Conservation (phyloP, 1,140 invertebrate genomes). For the Nephila pilipes region DNA sequence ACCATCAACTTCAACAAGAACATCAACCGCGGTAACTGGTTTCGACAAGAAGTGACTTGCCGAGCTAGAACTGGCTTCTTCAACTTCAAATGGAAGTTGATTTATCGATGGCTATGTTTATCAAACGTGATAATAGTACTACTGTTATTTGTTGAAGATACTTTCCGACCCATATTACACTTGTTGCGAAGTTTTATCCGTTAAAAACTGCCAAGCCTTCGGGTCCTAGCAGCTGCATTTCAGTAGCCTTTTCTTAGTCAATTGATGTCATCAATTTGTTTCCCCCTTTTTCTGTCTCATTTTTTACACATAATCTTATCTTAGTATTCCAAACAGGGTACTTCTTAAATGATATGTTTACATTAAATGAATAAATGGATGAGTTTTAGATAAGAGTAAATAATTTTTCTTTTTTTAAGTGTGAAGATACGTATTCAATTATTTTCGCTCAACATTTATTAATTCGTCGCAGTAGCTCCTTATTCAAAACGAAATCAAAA, state of each 20-base stretch:
- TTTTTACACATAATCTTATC: neutral
- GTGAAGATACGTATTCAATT: neutral
- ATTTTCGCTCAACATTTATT: neutral
- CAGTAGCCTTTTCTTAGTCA: neutral
- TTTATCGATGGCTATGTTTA: conserved; percentile 24
- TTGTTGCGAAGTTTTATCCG: neutral
- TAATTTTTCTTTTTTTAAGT: neutral
- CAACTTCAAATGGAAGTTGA: conserved; percentile 10
- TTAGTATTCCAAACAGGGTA: neutral
- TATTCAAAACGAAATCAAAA: neutral
- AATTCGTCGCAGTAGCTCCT: neutral
- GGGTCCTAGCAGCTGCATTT: neutral
- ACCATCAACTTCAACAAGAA: neutral
- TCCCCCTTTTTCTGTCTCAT: neutral
- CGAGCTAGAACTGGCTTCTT: neutral
- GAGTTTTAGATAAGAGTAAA: neutral
- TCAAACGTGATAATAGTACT: conserved; percentile 24
- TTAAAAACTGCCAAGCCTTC: neutral
- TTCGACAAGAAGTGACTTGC: conserved; percentile 34
- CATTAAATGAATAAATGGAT: neutral
- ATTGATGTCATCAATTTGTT: neutral
- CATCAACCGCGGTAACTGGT: conserved; percentile 37
- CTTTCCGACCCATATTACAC: neutral
- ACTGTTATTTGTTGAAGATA: conserved; percentile 8
- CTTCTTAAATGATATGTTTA: neutral